Evolutionary conservation across 2,113 vertebrate genomes (phyloP), one percentile per base, ranked within the genome.

Genomic region (Alethe diademata): DNA sequence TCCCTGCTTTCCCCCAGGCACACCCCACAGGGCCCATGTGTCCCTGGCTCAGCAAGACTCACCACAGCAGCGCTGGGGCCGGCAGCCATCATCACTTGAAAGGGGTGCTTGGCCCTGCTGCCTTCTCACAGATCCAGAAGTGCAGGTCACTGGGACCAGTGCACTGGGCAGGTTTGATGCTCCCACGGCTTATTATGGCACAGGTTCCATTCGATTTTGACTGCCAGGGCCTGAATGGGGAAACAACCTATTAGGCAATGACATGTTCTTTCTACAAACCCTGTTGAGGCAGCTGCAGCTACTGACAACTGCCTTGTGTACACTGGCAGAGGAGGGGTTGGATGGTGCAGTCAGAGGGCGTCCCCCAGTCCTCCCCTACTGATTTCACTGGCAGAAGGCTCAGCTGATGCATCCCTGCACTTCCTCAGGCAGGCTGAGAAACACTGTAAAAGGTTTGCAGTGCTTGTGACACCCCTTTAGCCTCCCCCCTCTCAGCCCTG

Each of bases 51-150:
- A 0, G 29, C 51, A 72, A 47, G 61, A 45, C 96, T 95, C 78
- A 95, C 96, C 62, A 1, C 42, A 73, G 78, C 19, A 2, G 31
- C 8, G 42, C 42, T 23, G 45, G 22, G 64, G 29, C 18, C 78
- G 19, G 58, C 4, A 1, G 33, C 29, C 36, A 6, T 18, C 58
- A 31, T 53, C 1, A 1, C 0, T 3, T 0, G 33, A 89, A 87
- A 8, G 62, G 53, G 19, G 25, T 5, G 38, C 78, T 92, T 0
- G 91, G 90, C 38, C 95, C 95, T 0, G 47, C 73, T 1, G 71
- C 47, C 92, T 95, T 97, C 93, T 97, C 96, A 0, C 96, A 97
- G 90, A 96, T 96, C 95, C 95, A 95, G 66, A 88, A 7, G 23
- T 94, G 40, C 62, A 88, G 45, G 51, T 97, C 94, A 0, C 35